Evolutionary conservation across 2,797 vertebrate species (phyloP).

Genomic region (Pangasius sanitwongsei): DNA sequence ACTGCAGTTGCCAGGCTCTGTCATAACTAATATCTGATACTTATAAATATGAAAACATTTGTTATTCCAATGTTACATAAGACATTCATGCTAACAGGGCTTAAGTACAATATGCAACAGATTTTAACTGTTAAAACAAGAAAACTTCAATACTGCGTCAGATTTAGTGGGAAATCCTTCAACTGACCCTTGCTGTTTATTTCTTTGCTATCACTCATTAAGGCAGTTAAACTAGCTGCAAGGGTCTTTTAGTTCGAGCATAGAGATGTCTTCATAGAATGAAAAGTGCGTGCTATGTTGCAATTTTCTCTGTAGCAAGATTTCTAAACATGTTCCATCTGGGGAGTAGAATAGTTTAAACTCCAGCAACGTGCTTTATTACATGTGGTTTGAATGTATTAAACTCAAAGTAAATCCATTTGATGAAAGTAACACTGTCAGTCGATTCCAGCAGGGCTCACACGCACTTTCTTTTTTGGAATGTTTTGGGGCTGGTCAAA

Average conservation of each 20-base stretch:
- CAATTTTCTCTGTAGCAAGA: conserved; percentile 30
- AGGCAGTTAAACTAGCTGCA: neutral
- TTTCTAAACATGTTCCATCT: conserved; percentile 35
- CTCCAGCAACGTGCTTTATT: conserved; percentile 26
- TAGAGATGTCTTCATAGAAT: neutral
- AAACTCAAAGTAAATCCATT: conserved; percentile 20
- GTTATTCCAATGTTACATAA: conserved; percentile 9
- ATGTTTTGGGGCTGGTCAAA: conserved; percentile 49
- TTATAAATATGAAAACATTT: neutral
- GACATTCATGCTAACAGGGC: neutral
- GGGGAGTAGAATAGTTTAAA: conserved; percentile 35
- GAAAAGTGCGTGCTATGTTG: conserved; percentile 13
- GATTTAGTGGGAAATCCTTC: neutral
- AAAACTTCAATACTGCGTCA: neutral
- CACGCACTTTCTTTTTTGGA: conserved; percentile 32
- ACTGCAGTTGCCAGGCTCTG: conserved; percentile 45
- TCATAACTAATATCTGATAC: conserved; percentile 52
- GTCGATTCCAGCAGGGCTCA: conserved; percentile 39
- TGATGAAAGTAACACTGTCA: conserved; percentile 37
- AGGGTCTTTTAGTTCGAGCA: neutral
- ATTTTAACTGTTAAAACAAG: neutral
- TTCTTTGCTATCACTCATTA: neutral
- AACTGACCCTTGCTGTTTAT: neutral
- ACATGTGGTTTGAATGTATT: conserved; percentile 19
- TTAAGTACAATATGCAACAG: neutral